phyloP scores from a whole-genome alignment of 2,888 invertebrate genomes.

The Clepsis dumicolana region DNA sequence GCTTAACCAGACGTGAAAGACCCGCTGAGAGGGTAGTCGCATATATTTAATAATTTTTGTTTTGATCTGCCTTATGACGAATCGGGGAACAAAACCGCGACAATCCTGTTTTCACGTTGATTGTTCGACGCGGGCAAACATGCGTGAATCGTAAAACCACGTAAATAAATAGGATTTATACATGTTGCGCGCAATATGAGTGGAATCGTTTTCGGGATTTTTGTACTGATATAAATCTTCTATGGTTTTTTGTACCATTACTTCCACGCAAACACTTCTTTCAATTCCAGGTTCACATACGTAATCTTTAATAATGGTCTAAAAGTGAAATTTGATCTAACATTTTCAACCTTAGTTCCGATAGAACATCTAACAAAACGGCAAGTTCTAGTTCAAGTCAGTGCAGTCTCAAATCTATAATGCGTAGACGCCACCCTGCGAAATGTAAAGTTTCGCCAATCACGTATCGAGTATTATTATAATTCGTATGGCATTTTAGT shows the following conservation, averaged over 20 bases:
- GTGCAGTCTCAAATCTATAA: not conserved
- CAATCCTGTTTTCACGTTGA: slow-evolving; percentile 22
- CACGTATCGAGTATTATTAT: too few species aligned
- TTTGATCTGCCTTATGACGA: not conserved
- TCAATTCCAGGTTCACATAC: too few species aligned
- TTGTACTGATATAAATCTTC: too few species aligned
- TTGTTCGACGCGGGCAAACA: not conserved
- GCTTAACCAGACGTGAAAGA: slow-evolving; percentile 14
- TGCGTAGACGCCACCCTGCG: too few species aligned
- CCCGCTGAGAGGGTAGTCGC: slow-evolving; percentile 1
- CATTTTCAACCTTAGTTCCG: not conserved
- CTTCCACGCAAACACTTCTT: too few species aligned
- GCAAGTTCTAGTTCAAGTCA: not conserved
- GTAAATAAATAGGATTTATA: slow-evolving; percentile 2
- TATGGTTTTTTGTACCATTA: too few species aligned
- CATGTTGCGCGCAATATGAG: not conserved
- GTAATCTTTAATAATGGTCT: too few species aligned
- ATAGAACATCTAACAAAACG: not conserved
- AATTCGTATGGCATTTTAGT: too few species aligned
- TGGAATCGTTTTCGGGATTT: not conserved
- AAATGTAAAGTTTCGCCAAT: too few species aligned
- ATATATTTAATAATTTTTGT: slow-evolving; percentile 16
- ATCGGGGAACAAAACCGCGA: not conserved
- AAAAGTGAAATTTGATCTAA: not conserved
- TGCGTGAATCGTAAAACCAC: slow-evolving; percentile 9